phyloP scores from a whole-genome alignment of 2,113 vertebrate species.

The human (Homo sapiens) region DNA sequence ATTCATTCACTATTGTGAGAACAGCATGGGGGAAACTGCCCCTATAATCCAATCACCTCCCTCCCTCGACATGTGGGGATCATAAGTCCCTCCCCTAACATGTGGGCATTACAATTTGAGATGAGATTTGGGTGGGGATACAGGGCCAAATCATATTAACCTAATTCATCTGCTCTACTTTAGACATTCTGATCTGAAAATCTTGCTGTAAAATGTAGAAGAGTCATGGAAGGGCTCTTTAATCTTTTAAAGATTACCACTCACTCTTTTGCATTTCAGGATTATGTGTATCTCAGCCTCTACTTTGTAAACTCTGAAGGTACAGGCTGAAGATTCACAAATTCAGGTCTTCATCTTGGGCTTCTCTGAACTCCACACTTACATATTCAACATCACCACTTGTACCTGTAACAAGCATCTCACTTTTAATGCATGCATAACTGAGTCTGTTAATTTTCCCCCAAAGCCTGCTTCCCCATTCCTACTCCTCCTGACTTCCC shows the following conservation, averaged over 20 bases:
- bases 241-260: not conserved
- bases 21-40: no score
- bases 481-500: not conserved
- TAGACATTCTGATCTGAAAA: not conserved
- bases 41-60: no score
- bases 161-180: not conserved
- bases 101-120: no score
- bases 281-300: not conserved
- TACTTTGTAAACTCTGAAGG: not conserved
- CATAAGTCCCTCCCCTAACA: no score
- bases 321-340: not conserved
- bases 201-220: not conserved
- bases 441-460: not conserved
- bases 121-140: no score
- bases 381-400: not conserved
- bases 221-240: not conserved
- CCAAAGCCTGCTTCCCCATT: not conserved
- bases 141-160: no score
- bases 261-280: not conserved
- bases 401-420: not conserved
- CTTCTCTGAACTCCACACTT: not conserved
- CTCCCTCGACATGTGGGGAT: no score
- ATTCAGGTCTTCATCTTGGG: not conserved
- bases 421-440: not conserved
- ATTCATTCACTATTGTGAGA: no score